Conservation (phyloP, 2,888 invertebrate species). For the Bimastos eiseni region DNA sequence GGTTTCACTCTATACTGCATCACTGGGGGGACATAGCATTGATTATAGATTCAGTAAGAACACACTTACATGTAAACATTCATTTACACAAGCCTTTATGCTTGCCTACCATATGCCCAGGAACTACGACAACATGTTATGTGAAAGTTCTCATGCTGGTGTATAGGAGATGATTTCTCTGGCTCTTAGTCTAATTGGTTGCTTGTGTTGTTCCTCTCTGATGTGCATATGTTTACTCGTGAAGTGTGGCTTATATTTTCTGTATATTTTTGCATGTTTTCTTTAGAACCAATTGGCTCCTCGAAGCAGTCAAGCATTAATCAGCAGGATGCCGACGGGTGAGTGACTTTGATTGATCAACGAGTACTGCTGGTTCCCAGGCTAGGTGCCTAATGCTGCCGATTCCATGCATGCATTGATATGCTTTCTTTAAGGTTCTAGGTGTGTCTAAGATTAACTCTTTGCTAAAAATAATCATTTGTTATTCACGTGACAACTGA, state of each 20-base stretch:
- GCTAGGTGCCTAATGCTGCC: not conserved
- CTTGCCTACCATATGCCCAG: too few relatives aligned
- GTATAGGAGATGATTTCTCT: not conserved
- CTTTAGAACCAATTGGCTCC: constrained; percentile 15
- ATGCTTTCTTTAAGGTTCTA: not conserved
- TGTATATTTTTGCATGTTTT: not conserved
- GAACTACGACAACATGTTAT: not conserved
- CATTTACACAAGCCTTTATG: too few relatives aligned
- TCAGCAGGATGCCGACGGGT: constrained; percentile 22
- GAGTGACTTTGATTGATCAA: constrained; percentile 23
- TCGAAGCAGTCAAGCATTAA: not conserved
- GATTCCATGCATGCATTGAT: constrained; percentile 7
- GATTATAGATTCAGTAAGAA: not conserved
- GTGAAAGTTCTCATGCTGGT: not conserved
- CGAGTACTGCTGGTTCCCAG: not conserved
- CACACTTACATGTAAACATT: not conserved
- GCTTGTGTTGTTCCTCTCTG: not conserved
- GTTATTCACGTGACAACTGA: not conserved
- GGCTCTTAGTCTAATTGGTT: not conserved
- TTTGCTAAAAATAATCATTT: not conserved
- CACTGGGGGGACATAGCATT: not conserved
- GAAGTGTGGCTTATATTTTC: not conserved
- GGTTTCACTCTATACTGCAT: not conserved
- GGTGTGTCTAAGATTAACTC: not conserved
- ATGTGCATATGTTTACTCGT: not conserved